Evolutionary conservation across 2,797 vertebrate genomes (phyloP).

Genomic region (Rhabdophis nuchalis): DNA sequence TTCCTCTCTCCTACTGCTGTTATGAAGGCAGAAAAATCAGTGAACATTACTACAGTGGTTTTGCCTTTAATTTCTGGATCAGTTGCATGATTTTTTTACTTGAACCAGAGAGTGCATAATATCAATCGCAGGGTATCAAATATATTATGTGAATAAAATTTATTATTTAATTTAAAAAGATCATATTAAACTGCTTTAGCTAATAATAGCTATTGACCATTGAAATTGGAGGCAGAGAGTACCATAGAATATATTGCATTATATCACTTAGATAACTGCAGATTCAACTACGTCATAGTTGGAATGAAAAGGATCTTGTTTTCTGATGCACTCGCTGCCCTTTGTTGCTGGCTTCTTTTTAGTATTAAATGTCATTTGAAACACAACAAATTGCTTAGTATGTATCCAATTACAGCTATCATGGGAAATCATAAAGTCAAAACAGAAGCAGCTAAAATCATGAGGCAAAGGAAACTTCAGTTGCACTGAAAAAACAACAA

Average conservation of each 20-base stretch:
- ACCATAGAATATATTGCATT: conserved; percentile 32
- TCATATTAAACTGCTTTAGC: background rate
- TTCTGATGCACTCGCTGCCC: conserved; percentile 37
- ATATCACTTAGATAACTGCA: conserved; percentile 18
- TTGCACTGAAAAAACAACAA: conserved; percentile 13
- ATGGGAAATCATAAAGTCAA: conserved; percentile 53
- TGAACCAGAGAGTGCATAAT: too few relatives aligned
- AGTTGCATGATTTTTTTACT: background rate
- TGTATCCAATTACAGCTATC: conserved; percentile 50
- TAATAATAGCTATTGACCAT: conserved; percentile 10
- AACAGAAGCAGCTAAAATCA: conserved; percentile 55
- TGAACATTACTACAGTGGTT: background rate
- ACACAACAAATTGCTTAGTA: conserved; percentile 46
- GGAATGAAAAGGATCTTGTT: conserved; percentile 49
- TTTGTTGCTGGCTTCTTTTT: conserved; percentile 40
- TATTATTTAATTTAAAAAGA: background rate
- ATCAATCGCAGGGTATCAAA: background rate
- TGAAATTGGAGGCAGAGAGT: conserved; percentile 8
- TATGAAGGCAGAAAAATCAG: background rate
- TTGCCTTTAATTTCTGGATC: background rate
- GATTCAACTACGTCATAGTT: conserved; percentile 45
- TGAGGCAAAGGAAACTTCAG: conserved; percentile 42
- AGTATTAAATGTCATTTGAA: conserved; percentile 47
- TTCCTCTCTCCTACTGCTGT: background rate
- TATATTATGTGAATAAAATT: background rate